Evolutionary conservation across 2,113 vertebrate genomes (phyloP).

Genomic region (human): GRCh38 chr9:109403501-109404000

Average conservation of each 20-base stretch:
- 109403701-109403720: neutral
- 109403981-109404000: neutral
- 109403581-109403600: too few species aligned
- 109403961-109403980: neutral
- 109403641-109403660: too few species aligned
- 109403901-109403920: neutral
- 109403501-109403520: neutral
- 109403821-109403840: neutral
- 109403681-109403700: too few species aligned
- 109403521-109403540: neutral
- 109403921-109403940: neutral
- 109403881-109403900: neutral
- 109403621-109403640: too few species aligned
- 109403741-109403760: neutral
- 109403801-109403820: neutral
- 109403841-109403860: neutral
- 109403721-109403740: neutral
- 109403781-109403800: neutral
- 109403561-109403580: too few species aligned
- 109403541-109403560: neutral
- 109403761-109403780: neutral
- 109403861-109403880: neutral
- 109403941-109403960: neutral
- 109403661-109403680: too few species aligned
- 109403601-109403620: too few species aligned